phyloP scores from a whole-genome alignment of 2,797 vertebrate genomes.

The Fistularia tabacaria region DNA sequence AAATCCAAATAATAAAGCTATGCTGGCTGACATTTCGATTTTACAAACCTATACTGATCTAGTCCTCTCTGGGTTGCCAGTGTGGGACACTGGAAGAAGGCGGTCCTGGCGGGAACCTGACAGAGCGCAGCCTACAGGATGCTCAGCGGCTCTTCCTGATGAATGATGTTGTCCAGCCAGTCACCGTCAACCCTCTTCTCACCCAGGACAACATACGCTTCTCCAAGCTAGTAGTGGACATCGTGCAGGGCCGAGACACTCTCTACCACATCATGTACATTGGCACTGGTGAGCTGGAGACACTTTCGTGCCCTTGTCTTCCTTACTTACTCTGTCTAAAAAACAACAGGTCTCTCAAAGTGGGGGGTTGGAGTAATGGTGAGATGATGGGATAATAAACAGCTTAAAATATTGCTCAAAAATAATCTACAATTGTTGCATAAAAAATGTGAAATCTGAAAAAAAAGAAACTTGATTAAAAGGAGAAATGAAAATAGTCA shows the following conservation, averaged over 20 bases:
- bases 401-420: no score
- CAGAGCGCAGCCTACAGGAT: slow-evolving; percentile 90
- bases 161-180: slow-evolving; percentile 89
- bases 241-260: slow-evolving; percentile 87
- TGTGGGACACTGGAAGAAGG: slow-evolving; percentile 90
- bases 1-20: no score
- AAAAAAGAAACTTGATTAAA: no score
- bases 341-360: no score
- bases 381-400: no score
- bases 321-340: no score
- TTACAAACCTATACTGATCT: background rate
- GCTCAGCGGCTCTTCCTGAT: slow-evolving; percentile 93
- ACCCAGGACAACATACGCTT: slow-evolving; percentile 89
- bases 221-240: slow-evolving; percentile 89
- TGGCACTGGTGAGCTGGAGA: slow-evolving; percentile 80
- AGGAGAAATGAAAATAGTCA: no score
- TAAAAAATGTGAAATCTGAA: no score
- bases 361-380: no score
- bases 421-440: no score
- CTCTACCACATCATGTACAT: slow-evolving; percentile 93
- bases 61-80: slow-evolving; percentile 42
- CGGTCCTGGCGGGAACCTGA: slow-evolving; percentile 84
- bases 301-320: no score
- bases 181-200: slow-evolving; percentile 82
- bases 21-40: no score